Conservation (phyloP, 2,797 vertebrate genomes). For the Anas bernieri region DNA sequence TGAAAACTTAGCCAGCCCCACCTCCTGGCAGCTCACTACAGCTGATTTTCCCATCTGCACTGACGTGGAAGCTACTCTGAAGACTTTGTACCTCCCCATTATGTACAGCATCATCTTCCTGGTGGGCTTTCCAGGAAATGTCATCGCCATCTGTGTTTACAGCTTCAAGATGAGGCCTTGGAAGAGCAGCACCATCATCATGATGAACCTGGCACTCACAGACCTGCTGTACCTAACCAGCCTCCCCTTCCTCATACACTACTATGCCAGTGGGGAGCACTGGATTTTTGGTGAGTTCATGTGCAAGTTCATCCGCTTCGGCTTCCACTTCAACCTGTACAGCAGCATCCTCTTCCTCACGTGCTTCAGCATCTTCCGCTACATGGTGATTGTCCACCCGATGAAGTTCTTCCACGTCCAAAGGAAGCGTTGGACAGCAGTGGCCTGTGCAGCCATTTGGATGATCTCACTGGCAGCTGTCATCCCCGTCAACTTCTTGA, state of each 20-base stretch:
- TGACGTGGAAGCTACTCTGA: not conserved
- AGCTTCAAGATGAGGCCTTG: conserved; percentile 82
- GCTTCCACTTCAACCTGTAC: conserved; percentile 83
- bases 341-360: conserved; percentile 86
- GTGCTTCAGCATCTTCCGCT: conserved; percentile 81
- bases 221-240: conserved; percentile 81
- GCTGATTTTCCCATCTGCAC: conserved; percentile 45
- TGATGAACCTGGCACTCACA: conserved; percentile 82
- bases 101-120: conserved; percentile 62
- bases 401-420: conserved; percentile 72
- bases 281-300: conserved; percentile 78
- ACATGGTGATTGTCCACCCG: conserved; percentile 73
- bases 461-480: conserved; percentile 55
- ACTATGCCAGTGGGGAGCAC: conserved; percentile 66
- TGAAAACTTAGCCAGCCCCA: not conserved
- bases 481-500: conserved; percentile 53
- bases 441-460: conserved; percentile 75
- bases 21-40: not conserved
- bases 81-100: conserved; percentile 40
- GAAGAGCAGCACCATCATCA: conserved; percentile 84
- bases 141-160: conserved; percentile 75
- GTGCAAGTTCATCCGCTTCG: conserved; percentile 80
- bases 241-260: conserved; percentile 82
- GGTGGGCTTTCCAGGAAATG: conserved; percentile 74
- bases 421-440: conserved; percentile 67